Conservation (phyloP, 2,113 vertebrate species). For the Takifugu flavidus region DNA sequence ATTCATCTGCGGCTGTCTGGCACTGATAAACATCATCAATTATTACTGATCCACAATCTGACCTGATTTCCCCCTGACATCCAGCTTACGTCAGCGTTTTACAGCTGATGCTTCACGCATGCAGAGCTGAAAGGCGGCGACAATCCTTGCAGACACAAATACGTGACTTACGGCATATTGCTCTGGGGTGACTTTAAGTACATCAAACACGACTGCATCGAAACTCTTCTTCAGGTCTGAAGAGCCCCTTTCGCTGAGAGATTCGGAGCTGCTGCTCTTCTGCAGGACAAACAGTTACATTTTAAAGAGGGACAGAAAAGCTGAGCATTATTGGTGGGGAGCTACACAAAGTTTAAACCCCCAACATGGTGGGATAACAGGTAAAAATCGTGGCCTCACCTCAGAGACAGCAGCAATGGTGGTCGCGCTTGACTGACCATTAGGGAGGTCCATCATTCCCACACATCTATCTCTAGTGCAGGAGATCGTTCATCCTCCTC, state of each 20-base stretch:
- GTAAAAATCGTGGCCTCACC: slow-evolving; percentile 66
- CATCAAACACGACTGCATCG: slow-evolving; percentile 96
- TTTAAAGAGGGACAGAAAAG: background rate
- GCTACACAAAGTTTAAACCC: background rate
- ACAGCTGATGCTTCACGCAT: background rate
- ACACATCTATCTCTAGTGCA: slow-evolving; percentile 79
- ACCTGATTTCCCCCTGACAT: slow-evolving; percentile 44
- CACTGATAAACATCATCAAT: slow-evolving; percentile 49
- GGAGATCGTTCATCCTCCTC: slow-evolving; percentile 76
- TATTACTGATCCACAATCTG: slow-evolving; percentile 55
- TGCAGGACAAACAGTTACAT: slow-evolving; percentile 44
- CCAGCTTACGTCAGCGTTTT: slow-evolving; percentile 20
- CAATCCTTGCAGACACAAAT: background rate
- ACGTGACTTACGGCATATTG: slow-evolving; percentile 93
- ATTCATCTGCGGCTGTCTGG: slow-evolving; percentile 15
- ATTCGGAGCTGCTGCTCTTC: slow-evolving; percentile 98
- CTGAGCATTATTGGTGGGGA: background rate
- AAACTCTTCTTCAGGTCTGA: slow-evolving; percentile 96
- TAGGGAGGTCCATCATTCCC: slow-evolving; percentile 93
- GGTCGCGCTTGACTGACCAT: slow-evolving; percentile 84
- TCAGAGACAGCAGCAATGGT: slow-evolving; percentile 82
- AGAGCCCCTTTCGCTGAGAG: slow-evolving; percentile 92
- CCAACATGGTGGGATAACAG: background rate
- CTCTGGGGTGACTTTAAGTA: slow-evolving; percentile 95
- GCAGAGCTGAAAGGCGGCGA: background rate